Percentiles rank a stretch among this genome's conserved stretches.
Conservation (phyloP, 2,113 vertebrate species). For the Syngnathus scovelli region DNA sequence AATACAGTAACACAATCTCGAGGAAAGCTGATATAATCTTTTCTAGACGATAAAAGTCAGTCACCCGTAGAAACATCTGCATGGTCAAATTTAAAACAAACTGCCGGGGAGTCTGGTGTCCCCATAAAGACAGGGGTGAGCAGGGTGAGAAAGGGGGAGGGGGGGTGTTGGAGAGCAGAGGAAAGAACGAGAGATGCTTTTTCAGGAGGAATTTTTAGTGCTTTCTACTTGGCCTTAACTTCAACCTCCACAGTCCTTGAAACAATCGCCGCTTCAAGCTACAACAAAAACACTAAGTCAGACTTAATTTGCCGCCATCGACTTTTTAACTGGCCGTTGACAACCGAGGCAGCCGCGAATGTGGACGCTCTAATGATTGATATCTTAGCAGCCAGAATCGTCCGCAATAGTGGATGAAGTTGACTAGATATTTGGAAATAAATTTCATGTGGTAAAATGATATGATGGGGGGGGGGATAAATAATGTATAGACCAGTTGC, state of each 20-base stretch:
- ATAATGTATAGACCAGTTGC: no score
- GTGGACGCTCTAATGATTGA: constrained; percentile 16
- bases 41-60: constrained; percentile 82
- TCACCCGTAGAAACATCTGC: constrained; percentile 82
- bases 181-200: constrained; percentile 33
- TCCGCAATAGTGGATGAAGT: background rate
- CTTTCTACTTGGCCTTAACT: constrained; percentile 54
- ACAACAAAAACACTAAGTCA: constrained; percentile 16
- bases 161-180: constrained; percentile 29
- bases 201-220: constrained; percentile 52
- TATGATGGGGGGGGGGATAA: no score
- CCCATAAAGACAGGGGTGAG: constrained; percentile 68
- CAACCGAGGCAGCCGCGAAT: constrained; percentile 32
- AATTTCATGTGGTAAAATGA: no score
- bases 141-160: constrained; percentile 16
- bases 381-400: constrained; percentile 21
- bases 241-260: constrained; percentile 43
- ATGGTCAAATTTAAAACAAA: constrained; percentile 82
- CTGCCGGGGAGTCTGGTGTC: constrained; percentile 77
- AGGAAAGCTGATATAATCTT: constrained; percentile 81
- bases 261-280: constrained; percentile 34
- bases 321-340: constrained; percentile 45
- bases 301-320: constrained; percentile 23
- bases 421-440: background rate
- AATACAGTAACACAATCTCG: constrained; percentile 81